Evolutionary conservation across 2,113 vertebrate species (phyloP).

Genomic region (human (Homo sapiens)): DNA sequence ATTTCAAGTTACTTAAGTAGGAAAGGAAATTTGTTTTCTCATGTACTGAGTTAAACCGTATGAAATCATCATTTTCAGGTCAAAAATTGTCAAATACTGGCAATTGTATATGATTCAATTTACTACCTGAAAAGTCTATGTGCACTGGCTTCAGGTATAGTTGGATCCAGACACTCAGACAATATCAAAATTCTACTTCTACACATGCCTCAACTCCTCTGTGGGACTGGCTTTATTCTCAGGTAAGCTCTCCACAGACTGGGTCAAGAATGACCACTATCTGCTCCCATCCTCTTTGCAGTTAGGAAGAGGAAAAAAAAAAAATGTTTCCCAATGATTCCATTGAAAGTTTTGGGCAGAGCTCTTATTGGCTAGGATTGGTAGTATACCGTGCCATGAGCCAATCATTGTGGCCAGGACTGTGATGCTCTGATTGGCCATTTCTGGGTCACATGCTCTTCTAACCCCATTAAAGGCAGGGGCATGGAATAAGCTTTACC

Average conservation of each 20-base stretch:
- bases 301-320: not conserved
- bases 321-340: not conserved
- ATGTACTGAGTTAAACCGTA: not conserved
- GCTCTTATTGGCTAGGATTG: not conserved
- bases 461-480: fast-evolving
- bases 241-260: not conserved
- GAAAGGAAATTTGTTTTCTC: not conserved
- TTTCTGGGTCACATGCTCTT: not conserved
- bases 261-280: not conserved
- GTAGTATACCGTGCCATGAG: not conserved
- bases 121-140: not conserved
- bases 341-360: not conserved
- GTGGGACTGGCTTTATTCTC: not conserved
- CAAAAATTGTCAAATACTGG: not conserved
- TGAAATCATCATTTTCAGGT: not conserved
- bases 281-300: not conserved
- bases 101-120: not conserved
- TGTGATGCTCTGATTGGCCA: not conserved
- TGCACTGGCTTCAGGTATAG: not conserved
- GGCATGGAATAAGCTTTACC: not conserved
- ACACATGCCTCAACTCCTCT: not conserved
- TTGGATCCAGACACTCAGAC: not conserved
- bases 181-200: not conserved
- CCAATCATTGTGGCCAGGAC: not conserved
- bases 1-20: not conserved